Evolutionary conservation across 2,113 vertebrate species (phyloP).

Genomic region (Engraulis encrasicolus): DNA sequence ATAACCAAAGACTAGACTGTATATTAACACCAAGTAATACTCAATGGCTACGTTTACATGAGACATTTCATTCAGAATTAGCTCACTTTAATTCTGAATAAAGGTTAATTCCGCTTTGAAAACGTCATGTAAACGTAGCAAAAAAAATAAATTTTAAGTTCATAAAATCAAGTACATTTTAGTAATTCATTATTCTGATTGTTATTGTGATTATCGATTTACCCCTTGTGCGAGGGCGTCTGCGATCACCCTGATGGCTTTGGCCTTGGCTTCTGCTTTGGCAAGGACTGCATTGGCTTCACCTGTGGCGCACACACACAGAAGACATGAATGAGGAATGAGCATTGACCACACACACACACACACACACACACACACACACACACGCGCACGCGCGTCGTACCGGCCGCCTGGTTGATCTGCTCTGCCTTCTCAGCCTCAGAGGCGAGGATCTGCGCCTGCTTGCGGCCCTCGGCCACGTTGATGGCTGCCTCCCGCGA

Average conservation of each 20-base stretch:
- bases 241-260: constrained; percentile 87
- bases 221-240: constrained; percentile 86
- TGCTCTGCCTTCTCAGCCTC: constrained; percentile 89
- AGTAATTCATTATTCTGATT: too few relatives aligned
- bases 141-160: too few relatives aligned
- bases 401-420: constrained; percentile 93
- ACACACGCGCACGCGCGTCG: background rate
- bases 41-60: too few relatives aligned
- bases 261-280: constrained; percentile 89
- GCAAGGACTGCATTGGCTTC: constrained; percentile 90
- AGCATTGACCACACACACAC: background rate
- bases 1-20: too few relatives aligned
- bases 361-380: too few relatives aligned
- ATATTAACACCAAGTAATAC: too few relatives aligned
- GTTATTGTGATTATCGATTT: background rate
- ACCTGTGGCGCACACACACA: constrained; percentile 71
- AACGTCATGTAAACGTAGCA: too few relatives aligned
- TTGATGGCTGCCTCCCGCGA: constrained; percentile 90
- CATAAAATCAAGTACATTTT: too few relatives aligned
- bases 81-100: too few relatives aligned
- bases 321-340: background rate
- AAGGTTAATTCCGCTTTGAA: too few relatives aligned
- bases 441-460: constrained; percentile 92
- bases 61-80: too few relatives aligned
- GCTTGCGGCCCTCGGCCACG: constrained; percentile 91